phyloP scores from a whole-genome alignment of 2,888 invertebrate genomes.

The Protonemura montana region DNA sequence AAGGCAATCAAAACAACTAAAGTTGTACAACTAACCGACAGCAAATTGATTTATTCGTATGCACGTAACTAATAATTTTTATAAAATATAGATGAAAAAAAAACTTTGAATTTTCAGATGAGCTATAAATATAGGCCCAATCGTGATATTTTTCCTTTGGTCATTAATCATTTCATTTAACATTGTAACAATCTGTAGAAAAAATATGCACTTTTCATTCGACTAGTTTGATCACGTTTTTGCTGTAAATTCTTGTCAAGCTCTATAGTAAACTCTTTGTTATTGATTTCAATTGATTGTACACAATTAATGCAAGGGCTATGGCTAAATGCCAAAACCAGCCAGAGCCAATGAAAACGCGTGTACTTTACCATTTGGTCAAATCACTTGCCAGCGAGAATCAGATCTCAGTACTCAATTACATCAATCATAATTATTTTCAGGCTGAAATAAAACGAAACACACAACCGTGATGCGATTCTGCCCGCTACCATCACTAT shows the following conservation, averaged over 20 bases:
- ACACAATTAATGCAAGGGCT: slow-evolving; percentile 15
- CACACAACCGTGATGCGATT: too few species aligned
- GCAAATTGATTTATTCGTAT: background rate
- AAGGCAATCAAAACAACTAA: background rate
- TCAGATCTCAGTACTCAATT: background rate
- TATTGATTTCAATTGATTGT: slow-evolving; percentile 42
- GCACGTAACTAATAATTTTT: slow-evolving; percentile 14
- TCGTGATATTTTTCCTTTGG: background rate
- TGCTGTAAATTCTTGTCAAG: slow-evolving; percentile 35
- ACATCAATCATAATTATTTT: slow-evolving; percentile 3
- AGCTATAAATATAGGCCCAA: slow-evolving; percentile 7
- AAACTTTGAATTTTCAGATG: background rate
- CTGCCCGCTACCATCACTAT: too few species aligned
- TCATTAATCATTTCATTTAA: background rate
- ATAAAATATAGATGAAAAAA: slow-evolving; percentile 12
- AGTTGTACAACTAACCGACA: background rate
- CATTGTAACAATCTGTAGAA: background rate
- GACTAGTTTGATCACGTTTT: slow-evolving; percentile 24
- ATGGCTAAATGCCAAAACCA: slow-evolving; percentile 30
- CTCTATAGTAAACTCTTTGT: slow-evolving; percentile 28
- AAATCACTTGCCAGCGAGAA: background rate
- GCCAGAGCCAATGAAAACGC: background rate
- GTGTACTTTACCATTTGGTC: slow-evolving; percentile 1
- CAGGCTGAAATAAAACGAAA: too few species aligned
- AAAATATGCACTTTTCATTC: slow-evolving; percentile 16